These are phyloP conservation scores for Agrotis exclamationis DNA, from an alignment of 2,888 invertebrate genomes.

Conservation along the genomic window DNA sequence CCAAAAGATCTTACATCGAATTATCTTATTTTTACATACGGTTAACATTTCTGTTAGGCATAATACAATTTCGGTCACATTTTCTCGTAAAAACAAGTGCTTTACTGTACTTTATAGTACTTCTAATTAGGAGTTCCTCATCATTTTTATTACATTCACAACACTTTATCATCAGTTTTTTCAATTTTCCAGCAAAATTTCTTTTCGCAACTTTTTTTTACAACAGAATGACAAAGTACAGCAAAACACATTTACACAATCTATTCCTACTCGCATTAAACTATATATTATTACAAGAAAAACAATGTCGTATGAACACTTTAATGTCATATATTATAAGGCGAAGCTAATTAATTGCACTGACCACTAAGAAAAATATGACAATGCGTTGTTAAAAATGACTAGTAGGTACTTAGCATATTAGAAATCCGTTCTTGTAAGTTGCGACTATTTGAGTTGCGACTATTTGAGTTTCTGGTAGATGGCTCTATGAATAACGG, in stretches of 20 bases:
- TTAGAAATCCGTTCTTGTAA: slow-evolving; percentile 53
- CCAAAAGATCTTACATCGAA: slow-evolving; percentile 53
- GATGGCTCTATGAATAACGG: neutral
- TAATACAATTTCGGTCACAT: slow-evolving; percentile 38
- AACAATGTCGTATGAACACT: slow-evolving; percentile 54
- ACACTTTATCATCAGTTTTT: neutral
- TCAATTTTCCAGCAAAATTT: neutral
- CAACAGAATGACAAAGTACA: slow-evolving; percentile 21
- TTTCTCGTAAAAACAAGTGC: slow-evolving; percentile 23
- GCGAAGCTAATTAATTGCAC: slow-evolving; percentile 70
- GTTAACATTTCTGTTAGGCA: slow-evolving; percentile 37
- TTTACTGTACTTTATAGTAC: slow-evolving; percentile 42
- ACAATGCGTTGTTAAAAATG: slow-evolving; percentile 80
- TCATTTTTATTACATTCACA: neutral
- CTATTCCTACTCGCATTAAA: slow-evolving; percentile 34
- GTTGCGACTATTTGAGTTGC: slow-evolving; percentile 48
- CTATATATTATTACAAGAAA: slow-evolving; percentile 28
- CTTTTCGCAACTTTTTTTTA: neutral
- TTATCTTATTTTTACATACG: slow-evolving; percentile 52
- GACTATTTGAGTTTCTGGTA: slow-evolving; percentile 38
- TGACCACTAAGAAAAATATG: slow-evolving; percentile 58
- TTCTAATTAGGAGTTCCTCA: neutral
- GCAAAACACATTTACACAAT: slow-evolving; percentile 28
- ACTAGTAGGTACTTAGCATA: slow-evolving; percentile 75
- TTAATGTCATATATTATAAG: slow-evolving; percentile 55